Percentiles rank a stretch among this genome's conserved stretches.
Evolutionary conservation across 2,113 vertebrate genomes (phyloP).

Genomic region (Percina caprodes): DNA sequence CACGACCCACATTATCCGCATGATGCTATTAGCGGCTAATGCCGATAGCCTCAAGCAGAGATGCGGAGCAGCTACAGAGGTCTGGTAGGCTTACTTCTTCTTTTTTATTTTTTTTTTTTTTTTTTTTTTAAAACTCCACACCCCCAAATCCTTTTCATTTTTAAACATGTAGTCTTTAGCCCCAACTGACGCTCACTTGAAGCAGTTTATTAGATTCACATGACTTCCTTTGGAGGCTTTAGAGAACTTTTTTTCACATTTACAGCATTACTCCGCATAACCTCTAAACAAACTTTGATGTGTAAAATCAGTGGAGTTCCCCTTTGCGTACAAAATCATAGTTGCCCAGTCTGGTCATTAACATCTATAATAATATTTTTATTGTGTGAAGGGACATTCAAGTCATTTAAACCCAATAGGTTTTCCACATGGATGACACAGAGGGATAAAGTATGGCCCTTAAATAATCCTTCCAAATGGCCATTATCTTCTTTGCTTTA

Average conservation of each 20-base stretch:
- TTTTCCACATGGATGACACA: slow-evolving; percentile 21
- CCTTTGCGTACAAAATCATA: not conserved
- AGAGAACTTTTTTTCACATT: not conserved
- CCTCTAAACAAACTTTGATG: slow-evolving; percentile 6
- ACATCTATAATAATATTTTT: slow-evolving; percentile 15
- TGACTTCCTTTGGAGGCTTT: not conserved
- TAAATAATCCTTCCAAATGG: slow-evolving; percentile 24
- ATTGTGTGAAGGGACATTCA: not conserved
- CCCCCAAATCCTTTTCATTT: not conserved
- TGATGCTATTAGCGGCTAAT: not conserved
- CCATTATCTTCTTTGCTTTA: slow-evolving; percentile 37
- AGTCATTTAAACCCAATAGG: slow-evolving; percentile 17
- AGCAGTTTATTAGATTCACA: slow-evolving; percentile 3
- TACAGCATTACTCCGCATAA: not conserved
- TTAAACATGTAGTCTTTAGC: not conserved
- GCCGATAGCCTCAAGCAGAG: not conserved
- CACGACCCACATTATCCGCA: too few relatives aligned
- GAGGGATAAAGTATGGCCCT: slow-evolving; percentile 7
- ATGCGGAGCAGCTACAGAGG: not conserved
- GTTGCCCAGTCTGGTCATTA: not conserved
- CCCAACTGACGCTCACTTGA: not conserved
- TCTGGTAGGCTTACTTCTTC: not conserved
- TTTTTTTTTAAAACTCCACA: not conserved
- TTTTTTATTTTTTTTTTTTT: too few relatives aligned
- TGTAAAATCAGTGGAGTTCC: not conserved